Evolutionary conservation across 2,888 invertebrate species (phyloP).

Genomic region (Muscina levida): DNA sequence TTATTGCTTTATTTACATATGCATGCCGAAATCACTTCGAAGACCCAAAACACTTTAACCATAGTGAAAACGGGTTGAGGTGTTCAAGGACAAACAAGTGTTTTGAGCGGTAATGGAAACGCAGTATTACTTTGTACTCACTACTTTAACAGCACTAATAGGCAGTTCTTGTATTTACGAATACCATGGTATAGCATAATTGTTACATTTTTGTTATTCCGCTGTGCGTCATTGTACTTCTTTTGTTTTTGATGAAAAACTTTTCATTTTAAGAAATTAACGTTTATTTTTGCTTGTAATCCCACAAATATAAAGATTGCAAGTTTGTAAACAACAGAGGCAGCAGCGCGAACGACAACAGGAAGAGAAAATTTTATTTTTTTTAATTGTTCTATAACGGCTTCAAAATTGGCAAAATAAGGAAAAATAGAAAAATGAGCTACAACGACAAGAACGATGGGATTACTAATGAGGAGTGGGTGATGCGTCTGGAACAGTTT

Average conservation of each 20-base stretch:
- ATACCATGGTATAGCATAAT: no score
- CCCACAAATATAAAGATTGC: conserved; percentile 30
- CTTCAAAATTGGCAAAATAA: conserved; percentile 78
- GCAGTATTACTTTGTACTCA: no score
- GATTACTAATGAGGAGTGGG: conserved; percentile 79
- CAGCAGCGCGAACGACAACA: not conserved
- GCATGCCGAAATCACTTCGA: no score
- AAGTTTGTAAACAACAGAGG: not conserved
- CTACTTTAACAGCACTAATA: no score
- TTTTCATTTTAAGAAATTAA: conserved; percentile 24
- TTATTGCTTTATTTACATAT: no score
- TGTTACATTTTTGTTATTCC: conserved; percentile 53
- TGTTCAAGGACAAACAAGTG: no score
- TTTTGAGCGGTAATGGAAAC: no score
- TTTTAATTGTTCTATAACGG: conserved; percentile 68
- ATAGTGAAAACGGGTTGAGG: no score
- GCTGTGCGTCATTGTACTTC: conserved; percentile 49
- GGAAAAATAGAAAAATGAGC: conserved; percentile 78
- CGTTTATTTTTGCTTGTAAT: conserved; percentile 56
- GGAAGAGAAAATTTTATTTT: conserved; percentile 4
- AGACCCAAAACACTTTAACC: no score
- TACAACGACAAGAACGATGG: conserved; percentile 78
- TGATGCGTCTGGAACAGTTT: conserved; percentile 79
- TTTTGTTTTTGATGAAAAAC: conserved; percentile 57
- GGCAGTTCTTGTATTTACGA: no score